Evolutionary conservation across 2,113 vertebrate genomes (phyloP).

Genomic region (Prionailurus bengalensis): DNA sequence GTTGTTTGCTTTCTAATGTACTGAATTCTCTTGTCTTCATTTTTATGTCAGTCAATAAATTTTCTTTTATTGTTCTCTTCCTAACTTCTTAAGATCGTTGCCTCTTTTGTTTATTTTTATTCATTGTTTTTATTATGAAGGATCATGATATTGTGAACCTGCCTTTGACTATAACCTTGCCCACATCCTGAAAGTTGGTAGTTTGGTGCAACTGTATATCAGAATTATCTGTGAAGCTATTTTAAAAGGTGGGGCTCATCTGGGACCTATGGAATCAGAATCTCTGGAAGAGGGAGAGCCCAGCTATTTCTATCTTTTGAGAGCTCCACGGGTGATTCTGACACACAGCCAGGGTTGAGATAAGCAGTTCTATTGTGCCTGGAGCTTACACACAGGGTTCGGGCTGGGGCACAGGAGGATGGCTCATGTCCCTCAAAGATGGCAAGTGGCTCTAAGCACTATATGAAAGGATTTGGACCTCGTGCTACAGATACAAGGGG

Average conservation of each 20-base stretch:
- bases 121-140: conserved; percentile 41
- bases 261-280: not conserved
- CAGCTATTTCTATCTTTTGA: not conserved
- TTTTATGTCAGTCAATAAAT: conserved; percentile 29
- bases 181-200: not conserved
- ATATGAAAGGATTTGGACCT: not conserved
- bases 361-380: not conserved
- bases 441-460: not conserved
- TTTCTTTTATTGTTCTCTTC: not conserved
- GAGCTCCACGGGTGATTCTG: not conserved
- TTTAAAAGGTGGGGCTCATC: not conserved
- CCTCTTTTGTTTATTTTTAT: conserved; percentile 38
- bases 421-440: not conserved
- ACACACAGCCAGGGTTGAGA: not conserved
- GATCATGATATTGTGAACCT: not conserved
- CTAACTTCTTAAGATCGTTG: conserved; percentile 25
- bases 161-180: not conserved
- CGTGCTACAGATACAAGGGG: not conserved
- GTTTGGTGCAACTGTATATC: not conserved
- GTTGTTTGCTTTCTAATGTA: conserved; percentile 48
- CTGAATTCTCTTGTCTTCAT: not conserved
- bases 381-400: not conserved
- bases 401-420: not conserved
- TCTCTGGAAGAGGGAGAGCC: not conserved
- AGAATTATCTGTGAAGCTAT: not conserved